Evolutionary conservation across 2,797 vertebrate genomes (phyloP).

Genomic region (Sebastiscus tertius): DNA sequence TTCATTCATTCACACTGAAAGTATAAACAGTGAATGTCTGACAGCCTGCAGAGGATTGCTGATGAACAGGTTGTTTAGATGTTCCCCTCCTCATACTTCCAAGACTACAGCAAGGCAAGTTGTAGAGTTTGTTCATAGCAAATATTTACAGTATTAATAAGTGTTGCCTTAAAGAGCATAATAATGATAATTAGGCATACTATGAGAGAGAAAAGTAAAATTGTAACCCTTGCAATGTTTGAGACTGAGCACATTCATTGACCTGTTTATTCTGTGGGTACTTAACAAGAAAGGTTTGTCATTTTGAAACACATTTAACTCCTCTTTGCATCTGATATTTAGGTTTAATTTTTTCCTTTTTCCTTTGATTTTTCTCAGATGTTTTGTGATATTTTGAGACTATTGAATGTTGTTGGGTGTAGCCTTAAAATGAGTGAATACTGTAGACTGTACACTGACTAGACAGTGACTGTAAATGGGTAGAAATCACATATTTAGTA

Average conservation of each 20-base stretch:
- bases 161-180: background rate
- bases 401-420: background rate
- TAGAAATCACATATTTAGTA: background rate
- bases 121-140: background rate
- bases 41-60: background rate
- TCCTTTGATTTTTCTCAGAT: background rate
- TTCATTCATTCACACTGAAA: background rate
- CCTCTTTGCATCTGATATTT: background rate
- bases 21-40: background rate
- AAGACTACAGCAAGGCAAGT: background rate
- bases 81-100: background rate
- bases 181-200: background rate
- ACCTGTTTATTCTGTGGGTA: background rate
- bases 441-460: slow-evolving; percentile 38
- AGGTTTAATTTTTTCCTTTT: background rate
- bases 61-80: background rate
- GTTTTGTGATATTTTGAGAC: background rate
- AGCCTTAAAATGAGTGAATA: slow-evolving; percentile 36
- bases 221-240: background rate
- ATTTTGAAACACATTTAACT: background rate
- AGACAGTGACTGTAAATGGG: background rate
- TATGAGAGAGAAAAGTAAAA: background rate
- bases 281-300: background rate
- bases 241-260: background rate
- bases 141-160: background rate